Base-by-base conservation (phyloP, 2,888 invertebrate species). In the Phaedon cochleariae region DNA sequence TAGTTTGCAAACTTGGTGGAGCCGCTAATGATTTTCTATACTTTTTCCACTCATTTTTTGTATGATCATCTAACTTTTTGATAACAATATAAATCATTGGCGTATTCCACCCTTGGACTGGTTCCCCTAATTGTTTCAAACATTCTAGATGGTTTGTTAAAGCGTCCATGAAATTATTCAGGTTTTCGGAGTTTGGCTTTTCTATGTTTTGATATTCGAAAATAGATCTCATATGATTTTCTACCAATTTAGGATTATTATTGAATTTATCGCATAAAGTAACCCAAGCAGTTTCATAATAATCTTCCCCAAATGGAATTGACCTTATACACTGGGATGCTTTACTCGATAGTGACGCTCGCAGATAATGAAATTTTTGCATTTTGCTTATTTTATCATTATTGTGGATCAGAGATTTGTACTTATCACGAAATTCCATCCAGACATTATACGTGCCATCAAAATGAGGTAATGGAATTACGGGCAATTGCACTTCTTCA, bases 141-240 rank as follows among this genome's bases (percentile, higher is more conserved):
- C 52, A 64, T 17, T 29, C 65, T 20, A 71, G 59, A 62, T 71
- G 67, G n/a, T n/a, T n/a, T n/a, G n/a, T n/a, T n/a, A n/a, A n/a
- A n/a, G n/a, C n/a, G n/a, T n/a, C n/a, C n/a, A n/a, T n/a, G n/a
- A n/a, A n/a, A n/a, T n/a, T n/a, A n/a, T n/a, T n/a, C n/a, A n/a
- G n/a, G n/a, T n/a, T n/a, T n/a, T n/a, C n/a, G n/a, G n/a, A n/a
- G n/a, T n/a, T n/a, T n/a, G n/a, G n/a, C n/a, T n/a, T n/a, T n/a
- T n/a, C n/a, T n/a, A 51, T 62, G 55, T 21, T 58, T 29, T 7
- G 26, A 10, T 15, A 22, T 21, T 52, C 9, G 22, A 6, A 52
- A 22, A 17, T 29, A 18, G 18, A n/a, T 52, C n/a, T n/a, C n/a
- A n/a, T n/a, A n/a, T n/a, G n/a, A 45, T 63, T 69, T 17, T 67